phyloP scores from a whole-genome alignment of 2,888 invertebrate species.

The Oscheius onirici region DNA sequence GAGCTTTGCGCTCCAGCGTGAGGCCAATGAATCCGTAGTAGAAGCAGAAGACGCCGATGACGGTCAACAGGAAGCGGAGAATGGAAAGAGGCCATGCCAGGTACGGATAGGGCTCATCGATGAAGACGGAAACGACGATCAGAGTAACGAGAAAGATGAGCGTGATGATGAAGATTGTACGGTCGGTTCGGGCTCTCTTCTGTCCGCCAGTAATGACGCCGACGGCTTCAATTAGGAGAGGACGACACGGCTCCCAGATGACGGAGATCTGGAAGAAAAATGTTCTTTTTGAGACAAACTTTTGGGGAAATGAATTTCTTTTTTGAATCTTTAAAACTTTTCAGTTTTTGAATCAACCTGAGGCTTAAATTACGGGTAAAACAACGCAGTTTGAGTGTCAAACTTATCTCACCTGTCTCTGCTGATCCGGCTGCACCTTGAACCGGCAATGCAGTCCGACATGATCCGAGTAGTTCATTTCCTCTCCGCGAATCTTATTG shows the following conservation, averaged over 20 bases:
- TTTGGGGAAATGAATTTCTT: conserved; percentile 6
- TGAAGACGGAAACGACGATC: conserved; percentile 41
- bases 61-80: conserved; percentile 59
- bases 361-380: no score
- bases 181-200: conserved; percentile 61
- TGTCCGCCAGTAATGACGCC: conserved; percentile 64
- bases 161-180: conserved; percentile 41
- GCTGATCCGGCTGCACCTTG: conserved; percentile 39
- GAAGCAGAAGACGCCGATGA: conserved; percentile 65
- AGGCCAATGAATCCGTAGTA: conserved; percentile 69
- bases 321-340: no score
- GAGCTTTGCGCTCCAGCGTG: conserved; percentile 68
- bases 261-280: conserved; percentile 47
- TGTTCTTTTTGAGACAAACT: conserved; percentile 4
- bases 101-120: conserved; percentile 36
- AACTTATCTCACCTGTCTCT: conserved; percentile 47
- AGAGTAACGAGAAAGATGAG: conserved; percentile 36
- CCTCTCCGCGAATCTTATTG: conserved; percentile 51
- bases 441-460: conserved; percentile 64
- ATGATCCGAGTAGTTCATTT: conserved; percentile 69
- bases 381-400: no score
- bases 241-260: conserved; percentile 51
- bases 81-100: conserved; percentile 43
- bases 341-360: no score
- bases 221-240: conserved; percentile 56